These are phyloP conservation scores for Saccostrea echinata DNA, from an alignment of 1,140 invertebrate genomes.

Conservation along the genomic window DNA sequence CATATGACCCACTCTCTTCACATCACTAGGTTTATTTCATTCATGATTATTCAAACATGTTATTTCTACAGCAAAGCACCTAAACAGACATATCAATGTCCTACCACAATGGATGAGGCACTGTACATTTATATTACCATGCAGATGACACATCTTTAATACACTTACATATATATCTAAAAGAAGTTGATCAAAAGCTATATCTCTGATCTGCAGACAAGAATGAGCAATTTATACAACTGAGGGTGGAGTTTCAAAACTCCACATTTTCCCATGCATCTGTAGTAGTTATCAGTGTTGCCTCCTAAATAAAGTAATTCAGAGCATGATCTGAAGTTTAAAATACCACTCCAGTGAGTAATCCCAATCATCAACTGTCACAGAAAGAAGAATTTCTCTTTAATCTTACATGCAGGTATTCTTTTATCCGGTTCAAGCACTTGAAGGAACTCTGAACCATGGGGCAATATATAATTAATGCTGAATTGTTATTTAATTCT, in stretches of 20 bases:
- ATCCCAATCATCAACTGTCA: conserved; percentile 6
- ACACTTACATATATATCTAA: neutral
- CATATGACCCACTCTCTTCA: neutral
- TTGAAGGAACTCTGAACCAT: neutral
- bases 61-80: neutral
- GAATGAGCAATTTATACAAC: conserved; percentile 35
- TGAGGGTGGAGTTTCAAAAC: conserved; percentile 26
- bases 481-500: conserved; percentile 9
- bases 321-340: conserved; percentile 22
- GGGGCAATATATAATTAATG: neutral
- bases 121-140: neutral
- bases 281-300: conserved; percentile 16
- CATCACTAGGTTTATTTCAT: neutral
- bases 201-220: conserved; percentile 21
- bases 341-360: conserved; percentile 17
- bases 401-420: neutral
- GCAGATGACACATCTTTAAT: neutral
- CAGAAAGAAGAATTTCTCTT: neutral
- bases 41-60: conserved; percentile 1
- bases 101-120: neutral
- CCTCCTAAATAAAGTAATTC: conserved; percentile 35
- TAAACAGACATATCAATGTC: too few species aligned
- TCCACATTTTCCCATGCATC: conserved; percentile 28
- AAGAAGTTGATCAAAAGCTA: neutral
- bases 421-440: neutral